phyloP scores from a whole-genome alignment of 2,797 vertebrate species.

The Cuniculus paca region DNA sequence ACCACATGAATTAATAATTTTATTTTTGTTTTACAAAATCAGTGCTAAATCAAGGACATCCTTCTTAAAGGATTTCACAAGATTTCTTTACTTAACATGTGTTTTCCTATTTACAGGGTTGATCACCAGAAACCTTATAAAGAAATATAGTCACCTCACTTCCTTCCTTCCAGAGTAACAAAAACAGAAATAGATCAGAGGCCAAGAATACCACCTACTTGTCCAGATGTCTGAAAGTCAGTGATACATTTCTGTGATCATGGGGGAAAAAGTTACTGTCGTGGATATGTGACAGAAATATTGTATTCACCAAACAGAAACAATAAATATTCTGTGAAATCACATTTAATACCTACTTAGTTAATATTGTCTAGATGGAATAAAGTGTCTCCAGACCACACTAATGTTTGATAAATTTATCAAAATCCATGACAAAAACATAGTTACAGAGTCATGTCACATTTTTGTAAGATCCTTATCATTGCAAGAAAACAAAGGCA shows the following conservation, averaged over 20 bases:
- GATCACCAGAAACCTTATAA: neutral
- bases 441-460: neutral
- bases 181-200: neutral
- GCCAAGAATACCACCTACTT: neutral
- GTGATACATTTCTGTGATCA: neutral
- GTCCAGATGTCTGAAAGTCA: neutral
- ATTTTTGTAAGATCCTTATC: neutral
- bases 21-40: neutral
- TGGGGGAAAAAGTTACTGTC: neutral
- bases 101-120: neutral
- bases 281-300: neutral
- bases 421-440: neutral
- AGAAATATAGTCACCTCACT: neutral
- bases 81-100: neutral
- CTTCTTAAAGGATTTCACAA: neutral
- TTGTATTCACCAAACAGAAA: neutral
- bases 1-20: neutral
- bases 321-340: neutral
- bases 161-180: neutral
- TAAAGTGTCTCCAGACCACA: neutral
- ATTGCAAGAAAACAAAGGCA: neutral
- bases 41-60: neutral
- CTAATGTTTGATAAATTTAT: neutral
- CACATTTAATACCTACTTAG: neutral
- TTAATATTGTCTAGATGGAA: slow-evolving; percentile 16